phyloP scores from a whole-genome alignment of 1,140 invertebrate genomes.

The Orius laevigatus region DNA sequence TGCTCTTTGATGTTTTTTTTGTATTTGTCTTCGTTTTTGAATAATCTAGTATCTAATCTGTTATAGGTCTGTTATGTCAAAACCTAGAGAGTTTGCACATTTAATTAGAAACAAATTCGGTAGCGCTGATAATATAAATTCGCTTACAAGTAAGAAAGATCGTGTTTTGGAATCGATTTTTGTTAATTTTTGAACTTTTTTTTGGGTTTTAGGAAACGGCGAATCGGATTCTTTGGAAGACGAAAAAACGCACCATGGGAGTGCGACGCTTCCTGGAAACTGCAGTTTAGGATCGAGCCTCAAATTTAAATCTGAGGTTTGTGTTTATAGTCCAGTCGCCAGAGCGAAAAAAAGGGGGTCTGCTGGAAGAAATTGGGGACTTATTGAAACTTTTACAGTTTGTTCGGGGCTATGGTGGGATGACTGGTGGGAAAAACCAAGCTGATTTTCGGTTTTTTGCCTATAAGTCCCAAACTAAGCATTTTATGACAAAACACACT shows the following conservation, averaged over 20 bases:
- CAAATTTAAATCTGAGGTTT: constrained; percentile 53
- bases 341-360: no score
- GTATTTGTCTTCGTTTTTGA: not conserved
- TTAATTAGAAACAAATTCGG: constrained; percentile 92
- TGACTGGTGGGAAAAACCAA: no score
- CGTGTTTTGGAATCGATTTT: constrained; percentile 7
- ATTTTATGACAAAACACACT: no score
- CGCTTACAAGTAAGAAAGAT: constrained; percentile 65
- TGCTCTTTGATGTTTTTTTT: constrained; percentile 7
- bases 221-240: constrained; percentile 34
- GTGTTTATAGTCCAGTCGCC: not conserved
- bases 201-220: constrained; percentile 35
- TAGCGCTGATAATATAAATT: constrained; percentile 88
- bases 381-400: no score
- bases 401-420: no score
- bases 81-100: constrained; percentile 87
- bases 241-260: constrained; percentile 40
- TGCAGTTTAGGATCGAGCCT: constrained; percentile 35
- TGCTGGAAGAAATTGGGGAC: no score
- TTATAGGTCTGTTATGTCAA: constrained; percentile 74
- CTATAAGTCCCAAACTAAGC: no score
- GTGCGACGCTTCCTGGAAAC: constrained; percentile 38
- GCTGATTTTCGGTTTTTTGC: no score
- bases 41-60: constrained; percentile 15
- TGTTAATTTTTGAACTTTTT: not conserved